Evolutionary conservation across 2,888 invertebrate genomes (phyloP).

Genomic region (Mystacides longicornis): DNA sequence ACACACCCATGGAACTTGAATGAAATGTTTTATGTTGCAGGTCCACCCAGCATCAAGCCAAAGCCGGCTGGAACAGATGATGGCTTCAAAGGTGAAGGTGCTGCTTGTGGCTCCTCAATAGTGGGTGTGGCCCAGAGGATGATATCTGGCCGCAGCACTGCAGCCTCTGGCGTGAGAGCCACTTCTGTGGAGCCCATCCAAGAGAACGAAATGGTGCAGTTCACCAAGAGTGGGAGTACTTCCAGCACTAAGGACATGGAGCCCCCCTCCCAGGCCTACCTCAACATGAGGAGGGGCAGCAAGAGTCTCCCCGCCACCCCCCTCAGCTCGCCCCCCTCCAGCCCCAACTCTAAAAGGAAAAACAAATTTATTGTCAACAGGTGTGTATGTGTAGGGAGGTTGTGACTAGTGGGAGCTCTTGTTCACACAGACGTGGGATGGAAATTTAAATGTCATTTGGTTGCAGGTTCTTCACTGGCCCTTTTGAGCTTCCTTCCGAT

Average conservation of each 20-base stretch:
- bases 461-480: conserved; percentile 44
- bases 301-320: conserved; percentile 66
- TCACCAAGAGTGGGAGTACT: conserved; percentile 29
- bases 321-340: conserved; percentile 51
- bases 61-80: conserved; percentile 63
- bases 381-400: too few relatives aligned
- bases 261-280: conserved; percentile 34
- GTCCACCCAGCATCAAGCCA: conserved; percentile 35
- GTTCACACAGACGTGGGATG: not conserved
- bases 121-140: conserved; percentile 50
- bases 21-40: conserved; percentile 11
- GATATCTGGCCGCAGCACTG: conserved; percentile 46
- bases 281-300: conserved; percentile 53
- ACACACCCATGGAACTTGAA: too few relatives aligned
- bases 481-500: conserved; percentile 43
- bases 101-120: conserved; percentile 60
- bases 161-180: conserved; percentile 36
- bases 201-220: conserved; percentile 28
- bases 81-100: conserved; percentile 61
- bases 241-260: conserved; percentile 29
- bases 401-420: too few relatives aligned
- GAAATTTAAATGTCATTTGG: not conserved
- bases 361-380: conserved; percentile 50
- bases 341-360: conserved; percentile 53
- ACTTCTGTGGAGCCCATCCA: conserved; percentile 40